These are phyloP conservation scores for Ephydatia muelleri DNA, from an alignment of 37 sponge, comb jelly and placozoan species.

Conservation along the genomic window DNA sequence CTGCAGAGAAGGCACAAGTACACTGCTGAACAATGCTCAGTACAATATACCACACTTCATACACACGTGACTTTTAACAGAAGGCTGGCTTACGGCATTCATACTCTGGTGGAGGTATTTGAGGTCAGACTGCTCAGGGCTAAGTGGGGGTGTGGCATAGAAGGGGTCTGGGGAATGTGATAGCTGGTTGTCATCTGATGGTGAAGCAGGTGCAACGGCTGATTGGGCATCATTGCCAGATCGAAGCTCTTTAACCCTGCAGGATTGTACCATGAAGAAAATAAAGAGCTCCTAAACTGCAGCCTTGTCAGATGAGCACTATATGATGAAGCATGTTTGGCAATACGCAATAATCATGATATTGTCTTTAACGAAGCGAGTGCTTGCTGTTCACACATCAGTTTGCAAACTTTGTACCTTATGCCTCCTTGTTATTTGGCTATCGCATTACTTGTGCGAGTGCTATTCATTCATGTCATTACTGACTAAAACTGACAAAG, in stretches of 20 bases:
- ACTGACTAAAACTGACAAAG: not conserved
- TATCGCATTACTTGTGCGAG: not conserved
- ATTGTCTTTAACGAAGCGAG: not conserved
- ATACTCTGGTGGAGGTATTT: slow-evolving; percentile 48
- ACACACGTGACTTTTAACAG: not conserved
- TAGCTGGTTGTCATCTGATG: not conserved
- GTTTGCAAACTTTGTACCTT: not conserved
- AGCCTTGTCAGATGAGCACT: not conserved
- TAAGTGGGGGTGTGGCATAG: not conserved
- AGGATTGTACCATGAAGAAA: not conserved
- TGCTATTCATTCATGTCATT: not conserved
- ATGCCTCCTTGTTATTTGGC: not conserved
- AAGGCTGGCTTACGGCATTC: slow-evolving; percentile 7
- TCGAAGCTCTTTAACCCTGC: slow-evolving; percentile 36
- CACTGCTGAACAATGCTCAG: not conserved
- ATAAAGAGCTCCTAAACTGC: not conserved
- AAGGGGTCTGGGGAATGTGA: not conserved
- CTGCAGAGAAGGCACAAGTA: not conserved
- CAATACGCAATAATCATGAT: not conserved
- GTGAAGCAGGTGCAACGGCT: not conserved
- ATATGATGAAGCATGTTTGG: not conserved
- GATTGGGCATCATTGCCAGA: not conserved
- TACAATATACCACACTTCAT: not conserved
- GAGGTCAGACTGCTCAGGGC: slow-evolving; percentile 31
- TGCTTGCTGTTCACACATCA: not conserved